These are phyloP conservation scores for Megaustenia siamemsis DNA, from an alignment of 2,888 invertebrate genomes.

Conservation along the genomic window DNA sequence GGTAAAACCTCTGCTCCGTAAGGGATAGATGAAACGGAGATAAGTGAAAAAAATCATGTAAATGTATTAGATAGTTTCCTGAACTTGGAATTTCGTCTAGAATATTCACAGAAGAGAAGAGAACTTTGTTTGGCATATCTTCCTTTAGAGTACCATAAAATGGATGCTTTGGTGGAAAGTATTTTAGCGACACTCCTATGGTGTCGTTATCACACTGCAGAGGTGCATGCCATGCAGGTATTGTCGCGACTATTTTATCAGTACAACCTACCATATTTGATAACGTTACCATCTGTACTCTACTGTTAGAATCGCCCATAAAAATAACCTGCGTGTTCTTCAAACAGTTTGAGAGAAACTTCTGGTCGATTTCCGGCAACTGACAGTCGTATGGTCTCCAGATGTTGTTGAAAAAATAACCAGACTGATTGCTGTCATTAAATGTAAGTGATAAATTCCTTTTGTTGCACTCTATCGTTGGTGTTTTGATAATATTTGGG, in stretches of 20 bases:
- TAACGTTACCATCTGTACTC: too few species aligned
- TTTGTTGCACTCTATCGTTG: constrained; percentile 11
- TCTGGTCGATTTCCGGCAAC: constrained; percentile 9
- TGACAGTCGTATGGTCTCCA: constrained; percentile 44
- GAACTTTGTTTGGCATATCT: neutral
- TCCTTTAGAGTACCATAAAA: constrained; percentile 44
- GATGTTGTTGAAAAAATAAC: constrained; percentile 34
- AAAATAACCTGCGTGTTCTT: constrained; percentile 36
- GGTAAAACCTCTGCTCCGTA: constrained; percentile 24
- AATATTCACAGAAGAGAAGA: constrained; percentile 10
- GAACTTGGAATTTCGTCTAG: constrained; percentile 24
- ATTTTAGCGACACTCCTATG: constrained; percentile 23
- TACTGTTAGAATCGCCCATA: too few species aligned
- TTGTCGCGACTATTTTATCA: too few species aligned
- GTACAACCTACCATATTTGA: too few species aligned
- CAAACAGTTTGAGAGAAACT: constrained; percentile 30
- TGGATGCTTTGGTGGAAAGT: constrained; percentile 34
- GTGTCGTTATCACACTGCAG: constrained; percentile 14
- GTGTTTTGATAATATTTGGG: neutral
- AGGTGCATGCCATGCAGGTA: constrained; percentile 1
- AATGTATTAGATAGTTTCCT: constrained; percentile 34
- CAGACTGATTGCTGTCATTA: constrained; percentile 29
- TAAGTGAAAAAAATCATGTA: constrained; percentile 45
- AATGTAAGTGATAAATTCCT: constrained; percentile 26
- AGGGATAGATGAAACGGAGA: constrained; percentile 38